A percentile compares a stretch with the other conserved stretches of the same genome.
phyloP scores from a whole-genome alignment of 2,113 vertebrate species.

The Delphinapterus leucas region DNA sequence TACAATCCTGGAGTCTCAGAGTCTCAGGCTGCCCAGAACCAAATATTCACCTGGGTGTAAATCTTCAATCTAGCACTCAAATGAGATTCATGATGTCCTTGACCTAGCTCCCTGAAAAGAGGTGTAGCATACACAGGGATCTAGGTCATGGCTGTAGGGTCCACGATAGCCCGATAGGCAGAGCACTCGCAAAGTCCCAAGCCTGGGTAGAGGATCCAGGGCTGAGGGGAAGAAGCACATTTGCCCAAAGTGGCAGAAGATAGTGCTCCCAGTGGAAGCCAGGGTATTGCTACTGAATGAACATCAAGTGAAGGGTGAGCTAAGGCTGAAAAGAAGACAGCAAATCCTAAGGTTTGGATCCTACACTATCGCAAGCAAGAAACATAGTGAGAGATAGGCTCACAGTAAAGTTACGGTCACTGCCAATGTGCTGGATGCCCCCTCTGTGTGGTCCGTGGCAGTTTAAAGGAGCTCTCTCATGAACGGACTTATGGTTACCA shows the following conservation, averaged over 20 bases:
- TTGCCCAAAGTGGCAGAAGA: neutral
- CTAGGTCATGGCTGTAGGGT: neutral
- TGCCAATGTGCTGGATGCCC: neutral
- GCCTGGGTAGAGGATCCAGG: too few species aligned
- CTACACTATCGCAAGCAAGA: neutral
- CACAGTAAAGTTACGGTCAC: neutral
- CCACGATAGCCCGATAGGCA: neutral
- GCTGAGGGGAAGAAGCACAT: neutral
- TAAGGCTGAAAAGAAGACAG: neutral
- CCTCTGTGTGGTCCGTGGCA: neutral
- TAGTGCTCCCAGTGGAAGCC: neutral
- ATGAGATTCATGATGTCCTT: neutral
- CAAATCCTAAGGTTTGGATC: neutral
- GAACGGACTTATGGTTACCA: too few species aligned
- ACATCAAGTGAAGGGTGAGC: neutral
- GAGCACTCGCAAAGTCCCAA: neutral
- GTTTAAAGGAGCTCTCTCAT: neutral
- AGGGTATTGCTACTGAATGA: neutral
- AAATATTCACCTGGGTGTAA: neutral
- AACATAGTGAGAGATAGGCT: neutral
- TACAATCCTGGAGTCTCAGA: neutral
- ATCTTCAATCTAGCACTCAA: neutral
- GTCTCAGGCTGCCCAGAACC: neutral
- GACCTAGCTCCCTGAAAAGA: neutral
- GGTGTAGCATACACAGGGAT: neutral